A percentile compares a stretch with the other conserved stretches of the same genome.
Conservation (phyloP, 2,888 invertebrate species). For the Mesorhabditis spiculigera region DNA sequence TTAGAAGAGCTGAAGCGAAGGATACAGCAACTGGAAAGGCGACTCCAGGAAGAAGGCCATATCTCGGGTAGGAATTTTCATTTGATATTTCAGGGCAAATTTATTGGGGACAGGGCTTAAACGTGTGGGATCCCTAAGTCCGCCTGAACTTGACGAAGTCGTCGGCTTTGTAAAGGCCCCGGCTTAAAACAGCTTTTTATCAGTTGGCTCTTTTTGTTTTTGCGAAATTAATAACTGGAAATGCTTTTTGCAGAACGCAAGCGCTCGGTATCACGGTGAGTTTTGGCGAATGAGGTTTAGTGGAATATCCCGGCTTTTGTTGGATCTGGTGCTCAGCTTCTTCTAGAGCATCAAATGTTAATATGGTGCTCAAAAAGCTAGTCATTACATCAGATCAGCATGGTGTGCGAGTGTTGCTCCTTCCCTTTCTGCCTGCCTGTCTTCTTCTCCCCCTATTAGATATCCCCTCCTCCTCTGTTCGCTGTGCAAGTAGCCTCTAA, state of each 20-base stretch:
- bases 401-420: no score
- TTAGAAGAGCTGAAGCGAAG: slow-evolving; percentile 11
- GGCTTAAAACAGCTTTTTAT: no score
- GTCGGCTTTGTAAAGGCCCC: neutral
- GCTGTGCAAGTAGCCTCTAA: no score
- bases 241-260: neutral
- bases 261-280: slow-evolving; percentile 3
- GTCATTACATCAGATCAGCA: no score
- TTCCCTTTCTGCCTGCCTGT: neutral
- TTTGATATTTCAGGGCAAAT: neutral
- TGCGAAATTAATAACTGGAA: neutral
- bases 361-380: no score
- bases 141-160: neutral
- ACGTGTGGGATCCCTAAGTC: neutral
- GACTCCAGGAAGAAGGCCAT: slow-evolving; percentile 6
- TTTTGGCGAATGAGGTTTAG: neutral
- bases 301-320: no score
- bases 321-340: no score
- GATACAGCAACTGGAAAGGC: slow-evolving; percentile 15
- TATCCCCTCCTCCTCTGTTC: neutral
- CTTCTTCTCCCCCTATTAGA: neutral
- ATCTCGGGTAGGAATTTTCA: neutral
- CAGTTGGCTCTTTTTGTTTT: neutral
- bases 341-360: no score
- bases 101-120: neutral